These are phyloP conservation scores for Luidia sarsii DNA, from an alignment of 53 echinoderm and acorn worm genomes.

Conservation along the genomic window DNA sequence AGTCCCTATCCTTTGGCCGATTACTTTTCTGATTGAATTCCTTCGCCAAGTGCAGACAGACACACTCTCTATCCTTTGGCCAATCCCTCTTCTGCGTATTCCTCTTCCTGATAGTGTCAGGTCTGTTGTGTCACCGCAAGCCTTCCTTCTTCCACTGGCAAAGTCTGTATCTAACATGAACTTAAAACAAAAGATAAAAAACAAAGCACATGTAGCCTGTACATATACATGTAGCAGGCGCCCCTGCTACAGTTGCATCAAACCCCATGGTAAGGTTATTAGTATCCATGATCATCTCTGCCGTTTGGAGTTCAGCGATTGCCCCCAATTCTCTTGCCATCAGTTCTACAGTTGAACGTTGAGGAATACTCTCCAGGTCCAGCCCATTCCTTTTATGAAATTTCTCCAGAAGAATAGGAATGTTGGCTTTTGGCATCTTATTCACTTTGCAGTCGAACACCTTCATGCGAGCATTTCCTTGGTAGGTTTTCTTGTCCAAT, in stretches of 20 bases:
- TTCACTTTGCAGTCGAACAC: constrained; percentile 62
- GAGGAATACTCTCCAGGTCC: constrained; percentile 51
- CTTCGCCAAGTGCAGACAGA: too few species aligned
- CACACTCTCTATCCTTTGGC: constrained; percentile 10
- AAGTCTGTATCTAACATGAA: too few species aligned
- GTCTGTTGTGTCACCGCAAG: too few species aligned
- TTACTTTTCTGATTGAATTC: too few species aligned
- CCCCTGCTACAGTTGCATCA: too few species aligned
- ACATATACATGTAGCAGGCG: too few species aligned
- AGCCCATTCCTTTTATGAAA: constrained; percentile 49
- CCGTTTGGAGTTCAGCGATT: constrained; percentile 49
- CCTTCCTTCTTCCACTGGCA: too few species aligned
- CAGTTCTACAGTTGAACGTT: constrained; percentile 52
- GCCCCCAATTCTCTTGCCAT: constrained; percentile 63
- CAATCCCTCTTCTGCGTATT: neutral
- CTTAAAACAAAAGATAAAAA: too few species aligned
- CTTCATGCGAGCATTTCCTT: constrained; percentile 36
- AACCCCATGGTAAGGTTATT: constrained; percentile 44
- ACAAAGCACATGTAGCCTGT: too few species aligned
- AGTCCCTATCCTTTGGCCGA: too few species aligned
- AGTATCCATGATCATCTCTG: constrained; percentile 25
- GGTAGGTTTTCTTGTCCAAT: constrained; percentile 41
- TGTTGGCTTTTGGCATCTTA: constrained; percentile 55
- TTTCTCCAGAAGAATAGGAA: constrained; percentile 22
- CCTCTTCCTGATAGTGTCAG: constrained; percentile 28